Evolutionary conservation across 37 sponge, comb jelly and placozoan species (phyloP).

Genomic region (Oopsacas minuta): DNA sequence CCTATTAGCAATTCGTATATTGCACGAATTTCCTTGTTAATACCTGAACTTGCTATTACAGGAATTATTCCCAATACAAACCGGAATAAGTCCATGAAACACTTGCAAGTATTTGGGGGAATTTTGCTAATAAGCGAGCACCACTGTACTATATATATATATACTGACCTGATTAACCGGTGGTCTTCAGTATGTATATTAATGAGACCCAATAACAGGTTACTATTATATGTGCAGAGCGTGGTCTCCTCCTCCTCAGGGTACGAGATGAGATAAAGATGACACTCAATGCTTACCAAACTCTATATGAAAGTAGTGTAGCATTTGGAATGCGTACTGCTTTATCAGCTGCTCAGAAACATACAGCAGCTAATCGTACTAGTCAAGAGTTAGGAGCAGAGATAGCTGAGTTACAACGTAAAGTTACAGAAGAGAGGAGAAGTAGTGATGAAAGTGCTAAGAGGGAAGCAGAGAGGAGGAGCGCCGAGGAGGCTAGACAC

Average conservation of each 20-base stretch:
- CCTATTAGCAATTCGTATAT: too few relatives aligned
- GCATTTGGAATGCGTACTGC: conserved; percentile 98
- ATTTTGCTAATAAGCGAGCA: too few relatives aligned
- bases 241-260: conserved; percentile 78
- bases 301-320: conserved; percentile 91
- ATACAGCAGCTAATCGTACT: conserved; percentile 47
- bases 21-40: too few relatives aligned
- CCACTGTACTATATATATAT: too few relatives aligned
- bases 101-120: too few relatives aligned
- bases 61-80: too few relatives aligned
- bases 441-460: conserved; percentile 24
- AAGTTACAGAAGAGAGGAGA: conserved; percentile 1
- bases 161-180: too few relatives aligned
- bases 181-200: too few relatives aligned
- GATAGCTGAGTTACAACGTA: conserved; percentile 40
- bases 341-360: conserved; percentile 92
- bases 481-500: conserved; percentile 87
- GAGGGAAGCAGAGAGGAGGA: conserved; percentile 83
- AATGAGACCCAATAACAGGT: too few relatives aligned
- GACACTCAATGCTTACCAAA: conserved; percentile 98
- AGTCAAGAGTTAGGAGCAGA: not conserved
- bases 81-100: too few relatives aligned
- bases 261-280: conserved; percentile 95
- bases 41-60: too few relatives aligned
- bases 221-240: conserved; percentile 88